phyloP scores from a whole-genome alignment of 2,113 vertebrate genomes.

The Lampris incognitus region DNA sequence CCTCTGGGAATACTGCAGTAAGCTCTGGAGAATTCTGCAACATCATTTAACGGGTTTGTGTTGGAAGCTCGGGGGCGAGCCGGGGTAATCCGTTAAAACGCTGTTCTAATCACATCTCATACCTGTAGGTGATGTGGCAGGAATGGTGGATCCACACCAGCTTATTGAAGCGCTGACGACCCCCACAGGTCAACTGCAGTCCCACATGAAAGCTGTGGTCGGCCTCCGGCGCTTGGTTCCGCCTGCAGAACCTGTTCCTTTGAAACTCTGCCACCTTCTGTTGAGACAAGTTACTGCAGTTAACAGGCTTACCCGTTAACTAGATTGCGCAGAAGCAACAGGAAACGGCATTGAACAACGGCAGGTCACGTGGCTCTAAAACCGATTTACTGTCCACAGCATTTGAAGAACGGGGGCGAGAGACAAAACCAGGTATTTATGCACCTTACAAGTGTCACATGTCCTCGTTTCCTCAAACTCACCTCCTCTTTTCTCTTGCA shows the following conservation, averaged over 20 bases:
- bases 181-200: conserved; percentile 91
- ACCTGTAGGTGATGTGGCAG: conserved; percentile 95
- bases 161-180: conserved; percentile 93
- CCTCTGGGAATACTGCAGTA: too few relatives aligned
- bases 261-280: conserved; percentile 92
- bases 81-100: background rate
- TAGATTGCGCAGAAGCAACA: background rate
- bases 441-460: background rate
- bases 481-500: conserved; percentile 98
- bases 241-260: conserved; percentile 91
- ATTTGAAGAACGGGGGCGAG: too few relatives aligned
- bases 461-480: background rate
- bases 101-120: conserved; percentile 42
- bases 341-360: too few relatives aligned
- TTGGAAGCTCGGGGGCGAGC: too few relatives aligned
- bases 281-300: conserved; percentile 10
- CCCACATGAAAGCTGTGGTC: conserved; percentile 97
- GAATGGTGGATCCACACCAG: conserved; percentile 98
- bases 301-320: background rate
- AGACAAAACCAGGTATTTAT: background rate
- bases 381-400: too few relatives aligned
- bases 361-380: too few relatives aligned
- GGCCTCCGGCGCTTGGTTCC: conserved; percentile 88
- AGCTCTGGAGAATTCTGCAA: too few relatives aligned
- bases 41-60: too few relatives aligned